Base-by-base conservation (phyloP, 2,888 invertebrate genomes). In the Dorcus parallelipipedus region DNA sequence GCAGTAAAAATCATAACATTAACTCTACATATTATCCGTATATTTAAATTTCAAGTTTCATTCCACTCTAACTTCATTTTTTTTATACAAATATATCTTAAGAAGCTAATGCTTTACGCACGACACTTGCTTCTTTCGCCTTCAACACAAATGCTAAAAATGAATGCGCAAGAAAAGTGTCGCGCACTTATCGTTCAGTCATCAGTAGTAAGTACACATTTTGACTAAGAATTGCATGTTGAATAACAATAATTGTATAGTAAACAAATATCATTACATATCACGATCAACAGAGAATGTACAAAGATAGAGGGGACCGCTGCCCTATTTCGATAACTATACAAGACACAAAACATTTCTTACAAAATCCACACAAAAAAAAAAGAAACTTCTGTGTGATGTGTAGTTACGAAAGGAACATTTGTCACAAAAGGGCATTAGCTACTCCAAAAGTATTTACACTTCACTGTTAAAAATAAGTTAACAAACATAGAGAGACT, bases 1-100 rank as follows among this genome's bases (percentile, higher is more conserved):
- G 52, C 47, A 56, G 52, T 49, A 55, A 54, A 59, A 54, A 59
- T 55, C 47, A 51, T 55, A 58, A 53, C 45, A 47, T 47, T 49
- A 39, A 51, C 41, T 52, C 38, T 55, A 33, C 51, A 52, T 59
- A 47, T 55, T 50, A 40, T 10, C 59, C 51, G 52, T 9, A 45
- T 50, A 54, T 14, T 42, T 42, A 10, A 52, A 52, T 20, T 47
- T 56, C 14, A 52, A 38, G 48, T 38, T 43, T 38, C 48, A 47
- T 47, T 47, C 47, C 38, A 20, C 26, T 39, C 14, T 50, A 20
- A n/a, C 23, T 38, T 26, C 8, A 26, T 7, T 3, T 41, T 55
- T 51, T 40, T 54, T 48, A 38, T 54, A 38, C 14, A 45, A 10
- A 38, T 45, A 51, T 41, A 40, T 54, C 45, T 38, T 14, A 38